Evolutionary conservation across 2,113 vertebrate species (phyloP).

Genomic region (Pseudorhombus dupliciocellatus): DNA sequence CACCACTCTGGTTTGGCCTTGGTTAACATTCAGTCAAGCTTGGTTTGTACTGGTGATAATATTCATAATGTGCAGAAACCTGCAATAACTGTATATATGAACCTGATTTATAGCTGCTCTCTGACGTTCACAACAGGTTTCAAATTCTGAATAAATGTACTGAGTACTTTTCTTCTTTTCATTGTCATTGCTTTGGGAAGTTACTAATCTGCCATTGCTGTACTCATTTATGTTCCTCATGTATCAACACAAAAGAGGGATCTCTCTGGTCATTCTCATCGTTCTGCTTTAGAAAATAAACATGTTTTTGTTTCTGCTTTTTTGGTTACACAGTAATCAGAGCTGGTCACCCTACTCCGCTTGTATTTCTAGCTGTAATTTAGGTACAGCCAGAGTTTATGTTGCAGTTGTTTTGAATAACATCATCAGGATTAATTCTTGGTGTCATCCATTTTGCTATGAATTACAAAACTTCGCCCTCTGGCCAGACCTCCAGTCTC

Average conservation of each 20-base stretch:
- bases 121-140: no score
- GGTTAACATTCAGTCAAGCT: no score
- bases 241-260: neutral
- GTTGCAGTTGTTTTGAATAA: conserved; percentile 44
- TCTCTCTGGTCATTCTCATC: neutral
- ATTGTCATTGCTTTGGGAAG: conserved; percentile 1
- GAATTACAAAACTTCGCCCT: conserved; percentile 22
- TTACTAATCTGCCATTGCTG: conserved; percentile 4
- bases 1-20: no score
- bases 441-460: conserved; percentile 17
- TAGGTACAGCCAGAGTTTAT: conserved; percentile 31
- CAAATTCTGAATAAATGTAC: no score
- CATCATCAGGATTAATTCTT: conserved; percentile 28
- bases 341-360: neutral
- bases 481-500: conserved; percentile 18
- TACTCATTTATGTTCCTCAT: conserved; percentile 12
- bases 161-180: no score
- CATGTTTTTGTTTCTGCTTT: conserved; percentile 8
- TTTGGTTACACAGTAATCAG: conserved; percentile 15
- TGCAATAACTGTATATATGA: no score
- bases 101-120: no score
- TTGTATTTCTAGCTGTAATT: conserved; percentile 26
- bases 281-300: conserved; percentile 17
- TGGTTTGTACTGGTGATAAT: no score
- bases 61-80: no score